Evolutionary conservation across 1,140 invertebrate species (phyloP), one percentile per base, ranked within the genome.

Genomic region (Pseudomyrmex flavicornis): DNA sequence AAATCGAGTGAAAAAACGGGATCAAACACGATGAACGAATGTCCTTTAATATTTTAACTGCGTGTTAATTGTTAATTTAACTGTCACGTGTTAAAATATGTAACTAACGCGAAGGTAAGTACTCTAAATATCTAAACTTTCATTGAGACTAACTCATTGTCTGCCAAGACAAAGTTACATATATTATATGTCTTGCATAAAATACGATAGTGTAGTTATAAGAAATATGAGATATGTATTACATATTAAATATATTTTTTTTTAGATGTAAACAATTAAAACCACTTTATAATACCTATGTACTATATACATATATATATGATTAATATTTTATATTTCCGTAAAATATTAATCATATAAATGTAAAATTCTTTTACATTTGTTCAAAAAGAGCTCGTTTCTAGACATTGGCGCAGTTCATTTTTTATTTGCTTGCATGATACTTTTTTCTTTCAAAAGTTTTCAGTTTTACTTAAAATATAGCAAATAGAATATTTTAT

Each of bases 401-500:
- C 87, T 94, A 93, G 93, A 93, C 92, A 91, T 93, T 94, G 93
- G 92, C 91, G 82, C 74, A 59, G 84, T 82, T 77, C 84, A 73
- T 63, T 62, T 83, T n/a, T 48, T 61, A 9, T 83, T 75, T 9
- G 77, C 20, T 58, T 85, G 83, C 79, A 88, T 83, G 86, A 59
- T 10, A 48, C 17, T 46, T 2, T 70, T 22, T 48, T 52, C 17
- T 54, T 66, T 77, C 12, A 10, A 66, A 76, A 44, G 54, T 20
- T 76, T 54, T 8, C 12, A 59, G 17, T 20, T 59, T 17, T 58
- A 44, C 13, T 58, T 5, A 12, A 22, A 3, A 59, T 22, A 13
- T 22, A 13, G 15, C 10, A 22, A 73, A 44, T 17, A 73, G 5
- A 58, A 13, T 46, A 59, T 35, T 69, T 22, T 20, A 35, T 17